These are phyloP conservation scores for Orchesella flavescens DNA, from an alignment of 2,888 invertebrate genomes.

Conservation along the genomic window DNA sequence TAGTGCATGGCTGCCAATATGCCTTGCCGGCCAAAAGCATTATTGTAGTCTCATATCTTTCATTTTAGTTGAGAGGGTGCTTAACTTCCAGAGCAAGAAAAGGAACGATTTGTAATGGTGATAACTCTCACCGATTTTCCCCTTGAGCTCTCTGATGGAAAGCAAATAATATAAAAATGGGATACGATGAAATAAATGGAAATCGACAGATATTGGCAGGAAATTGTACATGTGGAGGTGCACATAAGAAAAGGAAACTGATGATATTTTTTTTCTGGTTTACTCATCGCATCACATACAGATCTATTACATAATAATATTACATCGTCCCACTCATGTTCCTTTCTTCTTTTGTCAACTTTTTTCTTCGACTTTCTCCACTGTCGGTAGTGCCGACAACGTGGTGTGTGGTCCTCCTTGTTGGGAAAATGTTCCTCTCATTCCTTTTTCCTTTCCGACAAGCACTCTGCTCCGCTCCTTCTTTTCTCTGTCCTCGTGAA, in stretches of 20 bases:
- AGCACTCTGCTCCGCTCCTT: not conserved
- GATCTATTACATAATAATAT: conserved; percentile 1
- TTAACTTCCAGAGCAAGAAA: conserved; percentile 6
- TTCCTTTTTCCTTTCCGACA: conserved; percentile 9
- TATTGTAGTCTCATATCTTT: conserved; percentile 1
- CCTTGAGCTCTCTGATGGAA: conserved; percentile 61
- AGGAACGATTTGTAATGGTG: conserved; percentile 60
- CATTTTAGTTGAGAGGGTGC: too few relatives aligned
- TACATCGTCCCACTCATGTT: not conserved
- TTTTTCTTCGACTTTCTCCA: not conserved
- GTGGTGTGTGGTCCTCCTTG: too few relatives aligned
- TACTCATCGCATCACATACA: not conserved
- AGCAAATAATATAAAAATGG: conserved; percentile 49
- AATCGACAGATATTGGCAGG: conserved; percentile 45
- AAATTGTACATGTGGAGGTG: conserved; percentile 7
- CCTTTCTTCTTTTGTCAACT: conserved; percentile 1
- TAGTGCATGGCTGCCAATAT: conserved; percentile 9
- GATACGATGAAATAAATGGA: conserved; percentile 40
- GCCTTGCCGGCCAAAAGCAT: not conserved
- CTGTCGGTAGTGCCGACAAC: too few relatives aligned
- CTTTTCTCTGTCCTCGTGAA: too few relatives aligned
- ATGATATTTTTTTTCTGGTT: conserved; percentile 3
- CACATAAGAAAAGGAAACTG: not conserved
- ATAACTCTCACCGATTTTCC: conserved; percentile 58
- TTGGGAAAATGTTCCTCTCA: not conserved